Evolutionary conservation across 2,888 invertebrate genomes (phyloP), one percentile per base, ranked within the genome.

Genomic region (Malacosoma neustria): DNA sequence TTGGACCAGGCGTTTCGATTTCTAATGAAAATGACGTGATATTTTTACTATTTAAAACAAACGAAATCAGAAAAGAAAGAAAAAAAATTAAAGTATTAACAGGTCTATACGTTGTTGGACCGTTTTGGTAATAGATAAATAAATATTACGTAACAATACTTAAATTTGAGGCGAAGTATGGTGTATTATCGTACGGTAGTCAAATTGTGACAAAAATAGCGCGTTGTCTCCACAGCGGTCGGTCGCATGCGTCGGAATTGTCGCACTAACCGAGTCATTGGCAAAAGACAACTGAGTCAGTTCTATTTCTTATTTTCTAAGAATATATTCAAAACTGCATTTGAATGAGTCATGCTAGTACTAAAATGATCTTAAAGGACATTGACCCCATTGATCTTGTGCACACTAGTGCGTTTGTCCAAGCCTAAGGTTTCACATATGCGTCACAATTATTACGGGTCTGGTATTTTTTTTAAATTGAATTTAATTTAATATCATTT

Each of bases 251-350:
- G 51, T 51, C 41, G 49, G 40, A 41, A 43, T 52, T 46, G 45
- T 43, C 45, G 45, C 54, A 49, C 57, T 52, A 51, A 47, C 53
- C 42, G 49, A 73, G 74, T 76, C 75, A 75, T 77, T 77, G 72
- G 70, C 61, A 65, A 65, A 67, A 66, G 69, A 46, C 70, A 53
- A 41, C 51, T 80, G 77, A 81, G 51, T 80, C 79, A 53, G 55
- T 59, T 74, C 80, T 81, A 80, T 79, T 77, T 79, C 67, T 75
- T 74, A 79, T 73, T 79, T 72, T 67, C 80, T 80, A 77, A 80
- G 76, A 79, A 81, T 81, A 81, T 63, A 73, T 67, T 62, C 69
- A 75, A 77, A 82, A 81, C 75, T 81, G 81, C 81, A 82, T 62
- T 58, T 50, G 61, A 60, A 61, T 79, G 77, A 76, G 68, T 73